A percentile compares a stretch with the other conserved stretches of the same genome.
These are phyloP conservation scores for Scolanthus callimorphus DNA, from an alignment of 92 coral and sea anemone genomes.

Conservation along the genomic window DNA sequence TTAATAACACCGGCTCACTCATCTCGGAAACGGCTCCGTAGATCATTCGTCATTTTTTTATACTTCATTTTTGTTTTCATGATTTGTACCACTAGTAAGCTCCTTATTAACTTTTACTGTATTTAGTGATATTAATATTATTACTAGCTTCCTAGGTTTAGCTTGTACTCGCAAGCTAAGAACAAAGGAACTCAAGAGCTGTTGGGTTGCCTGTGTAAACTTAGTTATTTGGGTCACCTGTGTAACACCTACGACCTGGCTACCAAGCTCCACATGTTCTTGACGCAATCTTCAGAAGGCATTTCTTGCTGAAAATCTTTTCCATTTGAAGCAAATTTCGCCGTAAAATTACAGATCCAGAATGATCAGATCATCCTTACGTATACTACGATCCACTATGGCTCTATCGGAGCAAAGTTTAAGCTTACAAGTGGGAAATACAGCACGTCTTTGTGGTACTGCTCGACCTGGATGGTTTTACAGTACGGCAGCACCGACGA, in stretches of 20 bases:
- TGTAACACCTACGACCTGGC: background rate
- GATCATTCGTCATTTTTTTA: no score
- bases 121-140: no score
- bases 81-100: no score
- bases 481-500: conserved; percentile 3
- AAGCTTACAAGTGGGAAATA: background rate
- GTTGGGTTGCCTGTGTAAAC: no score
- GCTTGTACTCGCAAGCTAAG: no score
- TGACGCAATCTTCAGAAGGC: conserved; percentile 1
- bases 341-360: background rate
- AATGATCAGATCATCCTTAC: background rate
- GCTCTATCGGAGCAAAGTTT: background rate
- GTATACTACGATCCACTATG: background rate
- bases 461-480: background rate
- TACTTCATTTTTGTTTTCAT: no score
- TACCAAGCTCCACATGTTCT: background rate
- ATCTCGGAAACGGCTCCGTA: no score
- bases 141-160: no score
- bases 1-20: no score
- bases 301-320: no score
- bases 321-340: background rate
- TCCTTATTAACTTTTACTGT: no score
- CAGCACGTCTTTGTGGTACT: background rate
- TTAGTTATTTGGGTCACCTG: background rate
- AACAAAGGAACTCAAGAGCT: no score